phyloP scores from a whole-genome alignment of 2,888 invertebrate genomes.

The Oxycera nigricornis region DNA sequence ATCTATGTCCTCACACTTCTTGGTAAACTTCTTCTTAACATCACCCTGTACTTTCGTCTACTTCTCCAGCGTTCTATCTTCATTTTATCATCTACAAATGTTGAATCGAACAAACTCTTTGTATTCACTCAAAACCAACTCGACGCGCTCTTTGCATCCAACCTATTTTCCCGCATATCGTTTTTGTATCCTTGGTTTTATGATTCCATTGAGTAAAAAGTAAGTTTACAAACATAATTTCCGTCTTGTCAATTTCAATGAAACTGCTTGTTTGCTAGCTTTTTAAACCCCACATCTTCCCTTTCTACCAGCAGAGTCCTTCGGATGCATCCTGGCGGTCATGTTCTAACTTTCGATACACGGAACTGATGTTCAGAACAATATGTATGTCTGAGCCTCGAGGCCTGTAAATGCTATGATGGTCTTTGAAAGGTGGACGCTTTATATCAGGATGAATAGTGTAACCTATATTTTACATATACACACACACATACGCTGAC shows the following conservation, averaged over 20 bases:
- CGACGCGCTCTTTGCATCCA: neutral
- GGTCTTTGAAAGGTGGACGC: neutral
- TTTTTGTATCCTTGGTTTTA: neutral
- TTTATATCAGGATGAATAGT: neutral
- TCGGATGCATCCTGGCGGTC: neutral
- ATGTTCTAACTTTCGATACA: neutral
- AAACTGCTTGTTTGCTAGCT: no score
- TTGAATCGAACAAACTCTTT: neutral
- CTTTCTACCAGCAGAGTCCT: neutral
- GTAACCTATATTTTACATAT: neutral
- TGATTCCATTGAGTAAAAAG: neutral
- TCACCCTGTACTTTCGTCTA: neutral
- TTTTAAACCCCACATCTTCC: no score
- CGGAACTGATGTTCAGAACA: neutral
- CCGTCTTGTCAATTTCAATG: conserved; percentile 33
- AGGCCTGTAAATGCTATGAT: neutral
- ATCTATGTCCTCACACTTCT: neutral
- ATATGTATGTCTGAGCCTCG: neutral
- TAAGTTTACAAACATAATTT: conserved; percentile 34
- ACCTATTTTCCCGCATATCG: neutral
- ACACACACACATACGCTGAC: neutral
- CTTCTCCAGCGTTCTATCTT: neutral
- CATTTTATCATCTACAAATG: neutral
- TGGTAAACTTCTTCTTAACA: neutral
- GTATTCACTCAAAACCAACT: neutral